These are phyloP conservation scores for Merops nubicus DNA, from an alignment of 2,113 vertebrate species.

Conservation along the genomic window DNA sequence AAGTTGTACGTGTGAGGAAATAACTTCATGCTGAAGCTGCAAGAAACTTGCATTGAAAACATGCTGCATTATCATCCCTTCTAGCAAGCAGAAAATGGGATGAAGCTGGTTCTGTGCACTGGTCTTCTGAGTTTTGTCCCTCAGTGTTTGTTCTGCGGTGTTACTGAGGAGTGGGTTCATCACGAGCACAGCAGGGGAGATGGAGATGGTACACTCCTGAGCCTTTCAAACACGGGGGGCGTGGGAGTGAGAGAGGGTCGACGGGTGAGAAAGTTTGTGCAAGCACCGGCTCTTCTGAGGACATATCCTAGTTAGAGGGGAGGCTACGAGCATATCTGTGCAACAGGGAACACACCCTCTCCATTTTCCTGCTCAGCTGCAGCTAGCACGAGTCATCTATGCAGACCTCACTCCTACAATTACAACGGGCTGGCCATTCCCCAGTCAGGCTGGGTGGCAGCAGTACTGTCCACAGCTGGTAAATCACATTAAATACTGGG, in stretches of 20 bases:
- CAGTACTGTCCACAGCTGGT: background rate
- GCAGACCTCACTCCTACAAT: background rate
- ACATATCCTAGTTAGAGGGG: background rate
- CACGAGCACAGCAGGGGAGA: accelerated
- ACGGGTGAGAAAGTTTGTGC: background rate
- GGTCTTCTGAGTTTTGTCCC: background rate
- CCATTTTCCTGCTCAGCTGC: background rate
- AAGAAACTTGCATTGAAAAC: background rate
- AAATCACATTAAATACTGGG: background rate
- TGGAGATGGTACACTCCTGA: background rate
- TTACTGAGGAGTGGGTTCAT: background rate
- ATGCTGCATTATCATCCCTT: background rate
- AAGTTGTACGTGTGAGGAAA: accelerated
- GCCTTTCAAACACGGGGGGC: background rate
- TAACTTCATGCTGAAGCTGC: background rate
- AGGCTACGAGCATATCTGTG: background rate
- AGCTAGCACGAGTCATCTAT: background rate
- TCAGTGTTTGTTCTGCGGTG: accelerated
- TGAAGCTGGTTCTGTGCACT: background rate
- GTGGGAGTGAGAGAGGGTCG: too few relatives aligned
- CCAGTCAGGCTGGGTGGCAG: background rate
- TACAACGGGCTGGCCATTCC: background rate
- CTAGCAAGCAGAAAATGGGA: background rate
- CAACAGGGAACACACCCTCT: background rate
- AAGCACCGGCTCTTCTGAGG: background rate